These are phyloP conservation scores for Idaea straminata DNA, from an alignment of 2,888 invertebrate species.

Conservation along the genomic window DNA sequence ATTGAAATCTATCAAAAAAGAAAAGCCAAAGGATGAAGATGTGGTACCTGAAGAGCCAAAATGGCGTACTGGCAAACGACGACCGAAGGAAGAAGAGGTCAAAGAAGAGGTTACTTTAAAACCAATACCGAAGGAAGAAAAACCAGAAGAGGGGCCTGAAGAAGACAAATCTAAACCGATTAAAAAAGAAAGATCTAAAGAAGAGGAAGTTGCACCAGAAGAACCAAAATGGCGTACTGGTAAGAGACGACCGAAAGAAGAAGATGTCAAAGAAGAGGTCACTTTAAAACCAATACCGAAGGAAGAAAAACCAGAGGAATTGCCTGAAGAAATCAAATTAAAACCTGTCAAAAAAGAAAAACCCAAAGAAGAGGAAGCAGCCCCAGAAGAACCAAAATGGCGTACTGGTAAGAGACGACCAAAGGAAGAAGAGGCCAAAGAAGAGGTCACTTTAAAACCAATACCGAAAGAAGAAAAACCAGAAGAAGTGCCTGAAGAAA, in stretches of 20 bases:
- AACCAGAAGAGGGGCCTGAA: conserved; percentile 36
- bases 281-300: conserved; percentile 55
- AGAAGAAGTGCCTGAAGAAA: conserved; percentile 43
- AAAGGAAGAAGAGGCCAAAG: conserved; percentile 41
- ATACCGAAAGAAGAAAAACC: conserved; percentile 42
- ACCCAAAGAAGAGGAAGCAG: conserved; percentile 37
- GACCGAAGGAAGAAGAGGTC: conserved; percentile 53
- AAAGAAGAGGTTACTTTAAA: conserved; percentile 37
- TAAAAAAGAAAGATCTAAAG: conserved; percentile 44
- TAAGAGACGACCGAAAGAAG: conserved; percentile 36
- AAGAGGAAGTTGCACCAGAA: conserved; percentile 33
- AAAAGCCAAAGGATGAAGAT: conserved; percentile 38
- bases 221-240: conserved; percentile 37
- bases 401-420: conserved; percentile 33
- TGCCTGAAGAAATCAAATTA: conserved; percentile 41
- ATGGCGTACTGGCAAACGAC: conserved; percentile 51
- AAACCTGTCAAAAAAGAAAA: no score
- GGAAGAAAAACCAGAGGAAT: conserved; percentile 28
- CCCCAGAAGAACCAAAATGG: conserved; percentile 40
- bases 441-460: conserved; percentile 45
- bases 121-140: conserved; percentile 46
- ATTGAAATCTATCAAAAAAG: conserved; percentile 48
- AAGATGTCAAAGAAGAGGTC: conserved; percentile 47
- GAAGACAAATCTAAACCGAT: conserved; percentile 27
- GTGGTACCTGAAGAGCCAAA: conserved; percentile 43